These are phyloP conservation scores for Galaxias olidus DNA, from an alignment of 2,797 vertebrate species.

Conservation along the genomic window DNA sequence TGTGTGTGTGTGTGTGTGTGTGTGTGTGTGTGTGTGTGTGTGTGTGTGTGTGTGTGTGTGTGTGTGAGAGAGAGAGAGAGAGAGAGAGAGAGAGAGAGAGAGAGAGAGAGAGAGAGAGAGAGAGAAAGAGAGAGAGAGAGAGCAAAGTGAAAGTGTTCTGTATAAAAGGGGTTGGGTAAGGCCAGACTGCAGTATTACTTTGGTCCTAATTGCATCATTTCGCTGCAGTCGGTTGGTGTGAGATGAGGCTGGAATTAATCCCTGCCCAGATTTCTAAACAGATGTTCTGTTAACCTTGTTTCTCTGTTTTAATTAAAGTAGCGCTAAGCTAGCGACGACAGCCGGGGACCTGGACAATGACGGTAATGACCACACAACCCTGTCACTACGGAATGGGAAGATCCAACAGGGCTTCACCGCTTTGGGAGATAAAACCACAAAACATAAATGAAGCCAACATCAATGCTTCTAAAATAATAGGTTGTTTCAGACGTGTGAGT, in stretches of 20 bases:
- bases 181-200: conserved; percentile 49
- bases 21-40: not conserved
- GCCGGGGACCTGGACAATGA: conserved; percentile 23
- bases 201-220: conserved; percentile 62
- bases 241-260: conserved; percentile 68
- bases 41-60: no score
- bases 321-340: conserved; percentile 68
- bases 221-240: conserved; percentile 41
- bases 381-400: no score
- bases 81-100: no score
- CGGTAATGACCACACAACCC: no score
- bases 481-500: no score
- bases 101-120: not conserved
- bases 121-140: not conserved
- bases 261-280: conserved; percentile 71
- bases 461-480: no score
- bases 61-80: not conserved
- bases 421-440: no score
- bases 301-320: conserved; percentile 78
- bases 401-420: no score
- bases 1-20: not conserved
- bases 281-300: conserved; percentile 71
- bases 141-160: not conserved
- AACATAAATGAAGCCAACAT: no score
- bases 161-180: conserved; percentile 36